Evolutionary conservation across 2,888 invertebrate genomes (phyloP).

Genomic region (Agonum fuliginosum): DNA sequence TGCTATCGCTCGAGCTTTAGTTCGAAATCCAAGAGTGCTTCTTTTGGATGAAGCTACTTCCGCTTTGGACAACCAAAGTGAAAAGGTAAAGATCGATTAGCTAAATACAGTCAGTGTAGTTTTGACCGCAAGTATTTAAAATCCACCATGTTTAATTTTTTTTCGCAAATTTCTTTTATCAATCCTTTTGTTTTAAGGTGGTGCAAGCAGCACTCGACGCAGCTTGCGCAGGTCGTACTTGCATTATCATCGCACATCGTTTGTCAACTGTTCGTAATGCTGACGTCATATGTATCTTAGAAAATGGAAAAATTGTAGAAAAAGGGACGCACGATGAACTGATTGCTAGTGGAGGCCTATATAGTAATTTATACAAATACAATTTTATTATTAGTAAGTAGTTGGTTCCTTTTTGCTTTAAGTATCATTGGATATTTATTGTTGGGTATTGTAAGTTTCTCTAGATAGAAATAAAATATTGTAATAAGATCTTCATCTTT

Average conservation of each 20-base stretch:
- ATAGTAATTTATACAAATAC: conserved; percentile 79
- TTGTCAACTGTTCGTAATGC: conserved; percentile 89
- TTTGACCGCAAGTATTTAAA: too few species aligned
- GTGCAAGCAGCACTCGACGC: conserved; percentile 91
- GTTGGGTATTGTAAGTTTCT: too few species aligned
- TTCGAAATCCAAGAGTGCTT: conserved; percentile 86
- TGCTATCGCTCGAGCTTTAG: conserved; percentile 90
- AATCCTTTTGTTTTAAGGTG: conserved; percentile 75
- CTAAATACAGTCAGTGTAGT: too few species aligned
- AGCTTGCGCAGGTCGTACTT: conserved; percentile 87
- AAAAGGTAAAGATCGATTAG: conserved; percentile 69
- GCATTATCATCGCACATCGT: conserved; percentile 91
- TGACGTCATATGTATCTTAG: conserved; percentile 89
- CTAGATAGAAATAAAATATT: too few species aligned
- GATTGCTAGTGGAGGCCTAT: conserved; percentile 79
- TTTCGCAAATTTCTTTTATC: too few species aligned
- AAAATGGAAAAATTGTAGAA: conserved; percentile 85
- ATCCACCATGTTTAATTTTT: too few species aligned
- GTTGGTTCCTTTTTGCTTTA: too few species aligned
- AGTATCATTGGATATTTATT: too few species aligned
- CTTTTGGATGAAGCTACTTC: conserved; percentile 92
- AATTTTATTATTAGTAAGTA: too few species aligned
- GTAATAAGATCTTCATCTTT: too few species aligned
- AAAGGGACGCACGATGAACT: conserved; percentile 86
- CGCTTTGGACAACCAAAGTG: conserved; percentile 90